These are phyloP conservation scores for Gouania willdenowi DNA, from an alignment of 2,797 vertebrate species.

Conservation along the genomic window DNA sequence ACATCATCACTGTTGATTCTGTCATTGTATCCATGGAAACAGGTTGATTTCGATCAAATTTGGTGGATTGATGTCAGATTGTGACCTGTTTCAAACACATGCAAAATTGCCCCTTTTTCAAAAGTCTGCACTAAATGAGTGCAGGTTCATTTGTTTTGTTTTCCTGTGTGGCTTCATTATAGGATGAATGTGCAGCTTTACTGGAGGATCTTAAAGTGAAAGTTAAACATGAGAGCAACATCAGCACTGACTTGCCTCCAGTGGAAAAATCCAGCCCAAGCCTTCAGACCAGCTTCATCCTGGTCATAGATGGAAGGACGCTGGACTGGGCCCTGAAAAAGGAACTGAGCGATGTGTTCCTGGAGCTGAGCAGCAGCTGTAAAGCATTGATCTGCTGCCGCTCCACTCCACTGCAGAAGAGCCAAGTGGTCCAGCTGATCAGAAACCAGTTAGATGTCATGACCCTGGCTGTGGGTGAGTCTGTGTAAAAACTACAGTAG, in stretches of 20 bases:
- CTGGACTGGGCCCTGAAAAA: constrained; percentile 84
- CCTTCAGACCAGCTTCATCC: constrained; percentile 53
- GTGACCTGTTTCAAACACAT: too few relatives aligned
- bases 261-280: constrained; percentile 12
- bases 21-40: too few relatives aligned
- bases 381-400: constrained; percentile 90
- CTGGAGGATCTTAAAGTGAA: constrained; percentile 73
- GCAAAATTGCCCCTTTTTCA: too few relatives aligned
- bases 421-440: constrained; percentile 85
- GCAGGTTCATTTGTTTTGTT: too few relatives aligned
- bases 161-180: neutral
- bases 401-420: constrained; percentile 93
- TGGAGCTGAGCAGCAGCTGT: constrained; percentile 80
- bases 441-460: constrained; percentile 80
- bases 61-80: too few relatives aligned
- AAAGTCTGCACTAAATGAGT: too few relatives aligned
- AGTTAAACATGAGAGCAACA: constrained; percentile 46
- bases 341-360: constrained; percentile 74
- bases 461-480: constrained; percentile 91
- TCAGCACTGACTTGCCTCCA: neutral
- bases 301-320: constrained; percentile 85
- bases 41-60: too few relatives aligned
- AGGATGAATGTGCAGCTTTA: constrained; percentile 80
- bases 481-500: too few relatives aligned
- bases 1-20: too few relatives aligned